Conservation (phyloP, 2,888 invertebrate genomes). For the Calameuta pallipes region DNA sequence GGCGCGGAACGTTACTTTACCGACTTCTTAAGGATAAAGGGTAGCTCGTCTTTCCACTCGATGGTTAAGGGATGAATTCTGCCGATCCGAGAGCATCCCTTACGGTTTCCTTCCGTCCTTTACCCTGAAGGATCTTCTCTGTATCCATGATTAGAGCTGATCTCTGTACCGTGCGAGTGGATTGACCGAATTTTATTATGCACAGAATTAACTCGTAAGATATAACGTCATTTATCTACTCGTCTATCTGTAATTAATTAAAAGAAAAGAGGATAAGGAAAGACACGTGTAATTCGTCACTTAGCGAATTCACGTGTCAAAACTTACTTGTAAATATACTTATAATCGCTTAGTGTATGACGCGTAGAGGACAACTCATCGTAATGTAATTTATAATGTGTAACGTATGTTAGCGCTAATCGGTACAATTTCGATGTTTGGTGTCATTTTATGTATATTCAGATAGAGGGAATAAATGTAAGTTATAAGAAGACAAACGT, state of each 20-base stretch:
- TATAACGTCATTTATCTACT: neutral
- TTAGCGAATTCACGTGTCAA: too few relatives aligned
- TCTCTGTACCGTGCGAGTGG: neutral
- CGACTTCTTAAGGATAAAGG: too few relatives aligned
- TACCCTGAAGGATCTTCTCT: constrained; percentile 11
- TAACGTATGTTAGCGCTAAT: constrained; percentile 5
- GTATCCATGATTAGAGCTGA: constrained; percentile 4
- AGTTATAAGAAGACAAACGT: neutral
- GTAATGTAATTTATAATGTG: neutral
- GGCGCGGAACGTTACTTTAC: too few relatives aligned
- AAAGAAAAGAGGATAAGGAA: too few relatives aligned
- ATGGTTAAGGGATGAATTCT: neutral
- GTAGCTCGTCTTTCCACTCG: too few relatives aligned
- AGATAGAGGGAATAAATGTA: neutral
- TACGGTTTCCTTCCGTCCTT: constrained; percentile 15
- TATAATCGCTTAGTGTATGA: too few relatives aligned
- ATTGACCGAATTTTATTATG: neutral
- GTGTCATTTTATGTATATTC: constrained; percentile 18
- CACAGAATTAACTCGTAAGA: neutral
- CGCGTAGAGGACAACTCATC: too few relatives aligned
- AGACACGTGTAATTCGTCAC: too few relatives aligned
- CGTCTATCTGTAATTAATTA: too few relatives aligned
- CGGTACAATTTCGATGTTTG: constrained; percentile 27
- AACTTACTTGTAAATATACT: constrained; percentile 6
- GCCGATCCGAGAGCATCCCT: constrained; percentile 9